phyloP scores from a whole-genome alignment of 2,113 vertebrate species.

The Lophochroa leadbeateri region DNA sequence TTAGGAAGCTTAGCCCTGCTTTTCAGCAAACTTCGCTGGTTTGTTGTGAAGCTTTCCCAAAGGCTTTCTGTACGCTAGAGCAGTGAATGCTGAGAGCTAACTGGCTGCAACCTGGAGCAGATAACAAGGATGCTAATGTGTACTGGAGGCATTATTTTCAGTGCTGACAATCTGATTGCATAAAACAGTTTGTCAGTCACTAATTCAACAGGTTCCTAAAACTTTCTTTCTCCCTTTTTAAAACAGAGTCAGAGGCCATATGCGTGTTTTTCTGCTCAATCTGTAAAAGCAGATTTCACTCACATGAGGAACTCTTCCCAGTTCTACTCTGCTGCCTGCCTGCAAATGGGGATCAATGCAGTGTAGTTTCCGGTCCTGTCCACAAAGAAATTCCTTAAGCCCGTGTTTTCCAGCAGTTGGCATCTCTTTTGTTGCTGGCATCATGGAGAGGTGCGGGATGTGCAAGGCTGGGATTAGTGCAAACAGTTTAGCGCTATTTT shows the following conservation, averaged over 20 bases:
- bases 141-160: background rate
- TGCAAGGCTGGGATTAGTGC: background rate
- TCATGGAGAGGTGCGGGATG: background rate
- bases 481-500: background rate
- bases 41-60: background rate
- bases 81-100: background rate
- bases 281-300: background rate
- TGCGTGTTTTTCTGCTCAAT: background rate
- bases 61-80: background rate
- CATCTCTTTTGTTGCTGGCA: background rate
- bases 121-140: background rate
- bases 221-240: background rate
- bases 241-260: background rate
- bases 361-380: background rate
- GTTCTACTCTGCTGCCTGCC: background rate
- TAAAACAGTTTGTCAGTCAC: background rate
- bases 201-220: background rate
- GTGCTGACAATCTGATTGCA: background rate
- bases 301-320: background rate
- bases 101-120: background rate
- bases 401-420: background rate
- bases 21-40: background rate
- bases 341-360: background rate
- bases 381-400: background rate
- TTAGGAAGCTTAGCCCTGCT: background rate